Evolutionary conservation across 2,888 invertebrate genomes (phyloP).

Genomic region (Parnassius orleans): DNA sequence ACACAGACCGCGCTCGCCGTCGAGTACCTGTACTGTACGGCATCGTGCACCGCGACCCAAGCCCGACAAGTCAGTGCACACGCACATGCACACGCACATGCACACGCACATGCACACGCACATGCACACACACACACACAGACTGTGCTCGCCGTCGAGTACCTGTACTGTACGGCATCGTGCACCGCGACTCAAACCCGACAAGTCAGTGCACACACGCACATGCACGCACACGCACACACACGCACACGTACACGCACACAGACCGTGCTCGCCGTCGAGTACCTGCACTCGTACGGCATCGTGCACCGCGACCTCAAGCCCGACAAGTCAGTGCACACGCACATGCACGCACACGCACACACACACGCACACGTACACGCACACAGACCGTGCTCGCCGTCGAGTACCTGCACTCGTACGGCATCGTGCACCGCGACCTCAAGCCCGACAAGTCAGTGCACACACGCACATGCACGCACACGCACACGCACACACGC

Average conservation of each 20-base stretch:
- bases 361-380: neutral
- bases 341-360: neutral
- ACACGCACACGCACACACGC: no score
- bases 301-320: conserved; percentile 99
- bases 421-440: no score
- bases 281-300: conserved; percentile 49
- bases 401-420: no score
- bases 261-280: no score
- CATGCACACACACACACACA: conserved; percentile 85
- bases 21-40: no score
- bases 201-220: conserved; percentile 86
- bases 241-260: no score
- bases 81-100: neutral
- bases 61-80: no score
- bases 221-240: no score
- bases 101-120: neutral
- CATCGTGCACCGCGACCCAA: no score
- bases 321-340: conserved; percentile 92
- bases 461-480: no score
- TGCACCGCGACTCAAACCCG: conserved; percentile 99
- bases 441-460: no score
- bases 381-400: no score
- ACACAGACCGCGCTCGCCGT: neutral
- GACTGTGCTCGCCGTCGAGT: conserved; percentile 99
- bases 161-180: conserved; percentile 99